Base-by-base conservation (phyloP, 2,797 vertebrate genomes). In the Chelon labrosus region DNA sequence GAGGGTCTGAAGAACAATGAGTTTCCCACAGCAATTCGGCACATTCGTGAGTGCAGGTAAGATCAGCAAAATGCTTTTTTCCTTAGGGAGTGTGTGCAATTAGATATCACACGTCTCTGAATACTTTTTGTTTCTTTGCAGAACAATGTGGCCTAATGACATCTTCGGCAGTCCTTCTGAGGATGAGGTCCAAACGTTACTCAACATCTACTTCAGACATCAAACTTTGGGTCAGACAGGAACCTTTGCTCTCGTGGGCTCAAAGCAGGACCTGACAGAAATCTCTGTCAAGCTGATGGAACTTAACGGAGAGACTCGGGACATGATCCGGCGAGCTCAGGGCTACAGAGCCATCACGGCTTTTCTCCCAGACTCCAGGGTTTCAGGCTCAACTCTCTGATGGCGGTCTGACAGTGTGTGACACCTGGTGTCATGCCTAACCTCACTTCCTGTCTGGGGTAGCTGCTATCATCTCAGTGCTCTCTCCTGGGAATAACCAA, bases 191-290 rank as follows among this genome's bases (percentile, higher is more conserved):
- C 98, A 98, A 93, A 99, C 97, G 19, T 94, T 99, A 58, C 94
- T 99, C 84, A 98, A 98, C 90, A 98, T 98, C 87, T 99, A 96
- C 87, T 99, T 99, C 93, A 96, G 97, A 72, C 97, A 99, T 91
- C 98, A 99, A 91, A 98, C 97, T 10, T 88, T 99, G 86, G 98
- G 98, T 77, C 98, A 98, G 91, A 98, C 97, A 0, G 97, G 98
- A 83, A 98, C 97, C 7, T 99, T 97, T n/a, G 98, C 98, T n/a
- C 89, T 99, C 81, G 97, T 99, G 83, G 97, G 98, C 72, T 98
- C 96, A 51, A 96, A 96, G 85, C 97, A 97, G 91, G 98, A 98
- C 92, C 93, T 99, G 80, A 95, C 96, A 0, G 96, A 97, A 80
- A 97, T 98, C 89, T 97, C 98, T 68, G 90, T 92, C 70, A 97